Evolutionary conservation across 1,140 invertebrate genomes (phyloP), one percentile per base, ranked within the genome.

Genomic region (Periplaneta americana): DNA sequence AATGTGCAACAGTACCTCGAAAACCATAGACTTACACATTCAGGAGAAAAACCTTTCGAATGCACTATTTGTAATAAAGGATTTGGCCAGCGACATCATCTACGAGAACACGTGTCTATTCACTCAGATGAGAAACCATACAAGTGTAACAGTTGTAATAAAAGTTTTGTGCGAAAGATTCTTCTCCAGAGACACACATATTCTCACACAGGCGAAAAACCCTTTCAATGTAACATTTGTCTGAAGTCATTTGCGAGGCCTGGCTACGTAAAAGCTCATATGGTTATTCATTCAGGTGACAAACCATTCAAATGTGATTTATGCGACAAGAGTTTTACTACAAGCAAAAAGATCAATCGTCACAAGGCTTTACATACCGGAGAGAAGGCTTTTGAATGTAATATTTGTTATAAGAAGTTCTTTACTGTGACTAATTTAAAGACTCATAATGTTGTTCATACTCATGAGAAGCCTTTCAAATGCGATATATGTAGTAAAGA

Each of bases 201-300:
- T 3, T 84, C 82, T n/a, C 93, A 94, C 85, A 92, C 92, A 2
- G 93, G 94, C 0, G 93, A 94, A 82, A 90, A 92, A 75, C 95
- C 93, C 2, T 94, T 94, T 84, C 90, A 92, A 48, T 95, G 94
- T 85, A 90, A 90, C 82, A 89, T 87, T 33, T 81, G 80, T 57
- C 28, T 22, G 33, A 81, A 81, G 36, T 33, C 33, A n/a, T 81
- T 81, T 37, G 28, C 76, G 11, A 32, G 76, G 35, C 31, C 22
- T 15, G 28, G 31, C 15, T 36, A 78, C 76, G n/a, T 78, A 36
- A 32, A 31, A 34, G 22, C n/a, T 13, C 79, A 80, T 34, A 48
- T 31, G 36, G n/a, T 74, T 11, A n/a, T 31, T 17, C 79, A 80
- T 31, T 22, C 48, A 28, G 79, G 79, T 8, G 79, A 66, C n/a